Base-by-base conservation (phyloP, 2,797 vertebrate genomes). In the Enteromius unitaeniatus region DNA sequence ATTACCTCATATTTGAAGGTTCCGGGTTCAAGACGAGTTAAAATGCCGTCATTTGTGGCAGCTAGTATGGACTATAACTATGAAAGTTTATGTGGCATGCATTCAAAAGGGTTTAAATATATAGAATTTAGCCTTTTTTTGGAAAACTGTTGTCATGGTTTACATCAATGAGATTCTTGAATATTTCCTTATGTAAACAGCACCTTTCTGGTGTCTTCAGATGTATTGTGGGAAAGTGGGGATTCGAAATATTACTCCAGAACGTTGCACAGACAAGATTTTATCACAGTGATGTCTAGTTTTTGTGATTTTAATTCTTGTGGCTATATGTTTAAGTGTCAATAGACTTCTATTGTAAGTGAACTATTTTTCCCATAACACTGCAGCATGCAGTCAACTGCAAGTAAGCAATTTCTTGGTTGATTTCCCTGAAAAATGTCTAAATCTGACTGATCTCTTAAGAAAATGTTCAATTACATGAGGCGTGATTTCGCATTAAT, bases 1-100 rank as follows among this genome's bases (percentile, higher is more conserved):
- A 83, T 83, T 68, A 76, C 81, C 42, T 83, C 73, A 83, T 64
- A 75, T 68, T 26, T 31, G n/a, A 28, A 80, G 67, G 67, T 74
- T 51, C 26, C 15, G 58, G 80, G 42, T 74, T 74, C 69, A 82
- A 49, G 58, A 62, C 0, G 23, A 73, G 70, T 80, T 55, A 69
- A 79, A 67, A n/a, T 6, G 53, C 26, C 21, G 31, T 34, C 31
- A 69, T 40, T 26, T 28, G n/a, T 69, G 49, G 31, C 78, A n/a
- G 28, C 34, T 67, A 34, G n/a, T 21, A 53, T 49, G 3, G 3
- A 21, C 3, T 34, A 31, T 73, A 51, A 31, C 26, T 31, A 21
- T 21, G 19, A 11, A 11, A 37, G 3, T 67, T 1, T 10, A 70
- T 2, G 40, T 14, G 13, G n/a, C 13, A 14, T 15, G 6, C 68